These are phyloP conservation scores for Alligator mississippiensis DNA, from an alignment of 2,113 vertebrate species.

Conservation along the genomic window DNA sequence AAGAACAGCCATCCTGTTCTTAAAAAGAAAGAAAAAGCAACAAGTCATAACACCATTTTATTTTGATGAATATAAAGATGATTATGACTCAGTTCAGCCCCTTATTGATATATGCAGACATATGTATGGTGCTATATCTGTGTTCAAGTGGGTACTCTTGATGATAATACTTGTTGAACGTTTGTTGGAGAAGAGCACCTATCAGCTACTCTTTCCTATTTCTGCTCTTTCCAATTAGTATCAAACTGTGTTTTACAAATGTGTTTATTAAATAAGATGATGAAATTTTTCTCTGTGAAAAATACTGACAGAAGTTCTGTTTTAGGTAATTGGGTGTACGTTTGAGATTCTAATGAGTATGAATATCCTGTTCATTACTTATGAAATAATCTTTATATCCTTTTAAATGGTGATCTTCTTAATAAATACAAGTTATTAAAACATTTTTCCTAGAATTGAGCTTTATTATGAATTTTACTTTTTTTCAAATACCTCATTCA, in stretches of 20 bases:
- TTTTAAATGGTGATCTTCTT: background rate
- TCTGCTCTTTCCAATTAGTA: background rate
- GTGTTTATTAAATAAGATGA: background rate
- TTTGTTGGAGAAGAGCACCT: background rate
- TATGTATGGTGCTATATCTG: background rate
- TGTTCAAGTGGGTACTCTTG: background rate
- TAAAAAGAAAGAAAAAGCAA: background rate
- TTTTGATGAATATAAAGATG: background rate
- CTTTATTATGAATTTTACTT: background rate
- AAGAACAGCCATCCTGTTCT: background rate
- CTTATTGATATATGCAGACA: background rate
- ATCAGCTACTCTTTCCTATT: constrained; percentile 15
- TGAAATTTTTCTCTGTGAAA: background rate
- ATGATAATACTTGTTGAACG: background rate
- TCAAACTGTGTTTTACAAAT: constrained; percentile 14
- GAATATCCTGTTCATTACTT: constrained; percentile 16
- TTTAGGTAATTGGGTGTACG: background rate
- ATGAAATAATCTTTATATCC: background rate
- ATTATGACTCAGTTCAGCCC: background rate
- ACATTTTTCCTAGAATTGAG: background rate
- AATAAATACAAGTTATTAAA: background rate
- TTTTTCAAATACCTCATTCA: constrained; percentile 20
- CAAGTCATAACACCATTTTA: background rate
- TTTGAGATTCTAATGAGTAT: constrained; percentile 12
- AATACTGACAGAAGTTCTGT: background rate